Percentiles rank a stretch among this genome's conserved stretches.
Conservation (phyloP, 2,113 vertebrate genomes). For the Actenoides hombroni region DNA sequence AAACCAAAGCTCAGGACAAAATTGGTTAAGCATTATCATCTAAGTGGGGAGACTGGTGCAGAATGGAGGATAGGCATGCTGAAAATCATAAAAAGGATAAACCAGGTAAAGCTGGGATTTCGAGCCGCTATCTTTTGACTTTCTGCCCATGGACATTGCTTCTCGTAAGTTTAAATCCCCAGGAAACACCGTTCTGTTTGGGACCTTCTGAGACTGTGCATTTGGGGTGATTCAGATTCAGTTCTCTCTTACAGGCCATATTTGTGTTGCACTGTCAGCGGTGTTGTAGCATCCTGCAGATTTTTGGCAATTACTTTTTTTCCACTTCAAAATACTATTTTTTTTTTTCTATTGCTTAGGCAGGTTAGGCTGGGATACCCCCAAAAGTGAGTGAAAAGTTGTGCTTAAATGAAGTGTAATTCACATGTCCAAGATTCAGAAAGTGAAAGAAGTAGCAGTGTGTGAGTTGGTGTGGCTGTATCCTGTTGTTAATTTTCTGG, state of each 20-base stretch:
- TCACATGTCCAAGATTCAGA: neutral
- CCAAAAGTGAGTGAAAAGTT: neutral
- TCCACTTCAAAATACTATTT: neutral
- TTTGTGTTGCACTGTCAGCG: neutral
- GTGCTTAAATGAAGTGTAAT: neutral
- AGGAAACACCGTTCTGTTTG: neutral
- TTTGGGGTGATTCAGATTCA: neutral
- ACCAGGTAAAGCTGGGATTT: conserved; percentile 22
- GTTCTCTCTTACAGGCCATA: neutral
- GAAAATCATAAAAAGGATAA: conserved; percentile 9
- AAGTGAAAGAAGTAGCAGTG: conserved; percentile 18
- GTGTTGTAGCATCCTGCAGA: neutral
- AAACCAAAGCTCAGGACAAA: neutral
- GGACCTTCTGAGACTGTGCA: neutral
- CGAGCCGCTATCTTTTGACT: neutral
- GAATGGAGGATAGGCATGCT: neutral
- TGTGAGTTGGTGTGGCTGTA: neutral
- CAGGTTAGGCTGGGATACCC: neutral
- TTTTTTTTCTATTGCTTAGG: neutral
- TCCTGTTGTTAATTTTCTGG: conserved; percentile 9
- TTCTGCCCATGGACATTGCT: neutral
- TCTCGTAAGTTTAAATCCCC: neutral
- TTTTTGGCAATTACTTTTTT: neutral
- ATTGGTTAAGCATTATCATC: neutral
- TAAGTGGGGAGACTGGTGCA: neutral